Evolutionary conservation across 30 jellyfish, hydroid and myxozoan species (phyloP).

Genomic region (Sanderia malayensis): DNA sequence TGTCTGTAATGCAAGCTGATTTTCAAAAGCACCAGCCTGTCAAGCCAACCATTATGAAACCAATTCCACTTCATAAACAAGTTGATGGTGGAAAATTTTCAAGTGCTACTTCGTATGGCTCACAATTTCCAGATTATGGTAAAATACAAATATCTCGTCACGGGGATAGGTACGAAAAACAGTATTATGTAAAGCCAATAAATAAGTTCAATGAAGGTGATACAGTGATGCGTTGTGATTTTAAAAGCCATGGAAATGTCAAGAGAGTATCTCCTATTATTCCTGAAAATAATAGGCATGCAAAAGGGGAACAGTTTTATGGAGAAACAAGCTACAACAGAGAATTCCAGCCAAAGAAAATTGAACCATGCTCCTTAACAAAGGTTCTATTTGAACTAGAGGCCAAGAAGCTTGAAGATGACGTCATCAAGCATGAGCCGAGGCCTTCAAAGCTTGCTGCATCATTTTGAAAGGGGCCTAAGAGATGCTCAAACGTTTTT

Average conservation of each 20-base stretch:
- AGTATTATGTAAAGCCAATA: constrained; percentile 47
- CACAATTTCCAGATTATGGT: constrained; percentile 57
- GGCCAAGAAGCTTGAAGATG: constrained; percentile 7
- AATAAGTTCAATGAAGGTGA: constrained; percentile 43
- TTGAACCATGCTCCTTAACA: constrained; percentile 46
- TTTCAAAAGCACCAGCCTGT: constrained; percentile 41
- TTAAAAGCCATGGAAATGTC: constrained; percentile 24
- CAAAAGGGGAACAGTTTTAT: constrained; percentile 44
- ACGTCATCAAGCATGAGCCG: neutral
- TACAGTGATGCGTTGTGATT: constrained; percentile 50
- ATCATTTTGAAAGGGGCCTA: neutral
- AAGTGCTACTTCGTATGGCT: constrained; percentile 54
- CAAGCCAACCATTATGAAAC: constrained; percentile 35
- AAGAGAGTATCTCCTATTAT: constrained; percentile 32
- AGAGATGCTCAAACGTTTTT: too few relatives aligned
- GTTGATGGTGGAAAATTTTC: constrained; percentile 41
- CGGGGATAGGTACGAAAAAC: constrained; percentile 49
- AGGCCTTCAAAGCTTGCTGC: neutral
- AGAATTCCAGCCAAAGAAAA: constrained; percentile 15
- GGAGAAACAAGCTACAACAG: constrained; percentile 44
- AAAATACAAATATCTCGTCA: constrained; percentile 30
- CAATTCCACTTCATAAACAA: constrained; percentile 26
- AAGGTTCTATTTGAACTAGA: constrained; percentile 32
- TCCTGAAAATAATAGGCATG: constrained; percentile 57
- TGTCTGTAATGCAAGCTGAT: constrained; percentile 62